phyloP scores from a whole-genome alignment of 2,113 vertebrate genomes.

The Paraplagusia blochii region DNA sequence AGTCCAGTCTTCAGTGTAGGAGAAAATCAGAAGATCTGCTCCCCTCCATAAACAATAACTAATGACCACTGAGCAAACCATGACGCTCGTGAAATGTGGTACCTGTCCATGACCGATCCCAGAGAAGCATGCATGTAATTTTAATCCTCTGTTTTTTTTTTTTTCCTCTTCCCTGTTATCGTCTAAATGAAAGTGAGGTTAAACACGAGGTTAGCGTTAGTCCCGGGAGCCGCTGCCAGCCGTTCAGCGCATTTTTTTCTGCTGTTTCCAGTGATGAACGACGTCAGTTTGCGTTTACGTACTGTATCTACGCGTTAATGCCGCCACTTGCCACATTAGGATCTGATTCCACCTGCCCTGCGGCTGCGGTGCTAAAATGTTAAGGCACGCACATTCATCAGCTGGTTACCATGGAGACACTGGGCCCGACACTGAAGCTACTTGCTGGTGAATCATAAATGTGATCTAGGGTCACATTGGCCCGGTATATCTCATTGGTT shows the following conservation, averaged over 20 bases:
- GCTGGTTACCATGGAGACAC: slow-evolving; percentile 73
- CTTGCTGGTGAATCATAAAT: slow-evolving; percentile 42
- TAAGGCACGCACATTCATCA: slow-evolving; percentile 58
- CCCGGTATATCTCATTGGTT: slow-evolving; percentile 37
- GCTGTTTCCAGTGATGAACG: too few species aligned
- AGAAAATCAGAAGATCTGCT: background rate
- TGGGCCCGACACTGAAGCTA: slow-evolving; percentile 37
- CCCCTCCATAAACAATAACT: background rate
- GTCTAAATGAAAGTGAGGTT: too few species aligned
- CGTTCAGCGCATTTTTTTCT: too few species aligned
- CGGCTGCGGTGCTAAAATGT: slow-evolving; percentile 47
- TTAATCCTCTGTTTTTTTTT: too few species aligned
- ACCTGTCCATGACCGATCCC: too few species aligned
- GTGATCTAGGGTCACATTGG: slow-evolving; percentile 22
- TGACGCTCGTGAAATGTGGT: slow-evolving; percentile 14
- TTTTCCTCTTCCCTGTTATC: too few species aligned
- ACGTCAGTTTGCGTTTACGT: too few species aligned
- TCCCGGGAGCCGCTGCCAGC: too few species aligned
- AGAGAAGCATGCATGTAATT: too few species aligned
- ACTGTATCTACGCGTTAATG: slow-evolving; percentile 1
- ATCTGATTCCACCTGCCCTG: slow-evolving; percentile 14
- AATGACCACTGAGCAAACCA: slow-evolving; percentile 4
- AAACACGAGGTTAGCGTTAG: too few species aligned
- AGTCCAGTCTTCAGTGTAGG: background rate
- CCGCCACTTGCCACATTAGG: slow-evolving; percentile 27